phyloP scores from a whole-genome alignment of 1,140 invertebrate species.

The Euwallacea similis region DNA sequence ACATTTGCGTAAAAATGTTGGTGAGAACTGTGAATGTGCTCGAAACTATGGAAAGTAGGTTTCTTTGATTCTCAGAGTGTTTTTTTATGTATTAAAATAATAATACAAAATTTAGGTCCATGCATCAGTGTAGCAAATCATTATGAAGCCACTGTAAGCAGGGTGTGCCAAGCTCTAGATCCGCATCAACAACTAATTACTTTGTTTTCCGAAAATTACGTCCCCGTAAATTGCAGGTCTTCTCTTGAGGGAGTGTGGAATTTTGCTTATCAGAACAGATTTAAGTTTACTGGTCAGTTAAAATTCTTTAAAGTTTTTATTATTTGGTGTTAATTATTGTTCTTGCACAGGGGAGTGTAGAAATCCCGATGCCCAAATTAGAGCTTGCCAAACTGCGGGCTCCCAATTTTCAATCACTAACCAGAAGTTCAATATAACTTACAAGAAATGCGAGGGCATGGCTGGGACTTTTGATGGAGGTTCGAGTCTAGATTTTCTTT shows the following conservation, averaged over 20 bases:
- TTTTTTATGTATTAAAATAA: constrained; percentile 1
- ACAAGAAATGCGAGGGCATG: constrained; percentile 83
- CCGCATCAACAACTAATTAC: constrained; percentile 81
- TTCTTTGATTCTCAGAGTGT: too few species aligned
- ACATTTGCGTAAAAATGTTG: constrained; percentile 81
- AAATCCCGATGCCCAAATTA: constrained; percentile 83
- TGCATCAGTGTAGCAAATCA: constrained; percentile 72
- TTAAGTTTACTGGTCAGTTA: constrained; percentile 73
- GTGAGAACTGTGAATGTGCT: constrained; percentile 88
- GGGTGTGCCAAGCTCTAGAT: constrained; percentile 74
- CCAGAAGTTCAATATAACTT: constrained; percentile 95
- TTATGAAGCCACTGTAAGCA: constrained; percentile 68
- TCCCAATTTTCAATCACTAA: constrained; percentile 95
- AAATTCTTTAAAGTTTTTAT: too few species aligned
- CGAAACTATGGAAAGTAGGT: constrained; percentile 83
- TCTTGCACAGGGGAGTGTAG: constrained; percentile 79
- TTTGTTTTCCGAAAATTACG: constrained; percentile 87
- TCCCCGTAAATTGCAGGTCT: constrained; percentile 89
- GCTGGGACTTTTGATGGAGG: constrained; percentile 84
- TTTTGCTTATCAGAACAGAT: constrained; percentile 90
- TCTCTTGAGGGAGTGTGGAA: constrained; percentile 94
- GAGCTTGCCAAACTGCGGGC: constrained; percentile 93
- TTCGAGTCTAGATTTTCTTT: too few species aligned
- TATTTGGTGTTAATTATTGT: too few species aligned
- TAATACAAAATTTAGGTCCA: constrained; percentile 57